Evolutionary conservation across 2,888 invertebrate species (phyloP).

Genomic region (Dryobota labecula): DNA sequence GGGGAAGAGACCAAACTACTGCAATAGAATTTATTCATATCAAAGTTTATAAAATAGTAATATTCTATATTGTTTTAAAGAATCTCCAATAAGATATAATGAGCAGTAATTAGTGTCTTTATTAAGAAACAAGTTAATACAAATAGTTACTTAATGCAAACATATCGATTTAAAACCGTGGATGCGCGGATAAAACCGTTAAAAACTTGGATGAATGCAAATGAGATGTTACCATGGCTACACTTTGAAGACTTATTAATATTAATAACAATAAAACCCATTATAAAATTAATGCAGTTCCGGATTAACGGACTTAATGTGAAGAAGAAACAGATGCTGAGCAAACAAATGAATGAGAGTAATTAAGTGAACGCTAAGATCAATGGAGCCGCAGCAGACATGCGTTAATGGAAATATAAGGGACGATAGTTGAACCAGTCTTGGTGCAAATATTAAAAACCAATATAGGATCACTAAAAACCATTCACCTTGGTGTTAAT

Average conservation of each 20-base stretch:
- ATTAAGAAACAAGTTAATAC: neutral
- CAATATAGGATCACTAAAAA: constrained; percentile 15
- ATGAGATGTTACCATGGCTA: neutral
- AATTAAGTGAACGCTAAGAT: constrained; percentile 73
- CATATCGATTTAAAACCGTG: no score
- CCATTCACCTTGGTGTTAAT: constrained; percentile 41
- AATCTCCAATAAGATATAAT: neutral
- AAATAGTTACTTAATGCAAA: neutral
- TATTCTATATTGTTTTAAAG: neutral
- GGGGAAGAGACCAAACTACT: neutral
- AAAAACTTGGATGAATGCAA: no score
- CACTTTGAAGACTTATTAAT: neutral
- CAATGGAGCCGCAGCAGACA: constrained; percentile 67
- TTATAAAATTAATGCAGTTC: constrained; percentile 22
- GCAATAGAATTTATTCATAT: neutral
- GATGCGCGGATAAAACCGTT: no score
- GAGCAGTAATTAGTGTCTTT: neutral
- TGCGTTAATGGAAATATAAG: constrained; percentile 49
- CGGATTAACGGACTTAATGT: constrained; percentile 39
- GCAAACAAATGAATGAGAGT: constrained; percentile 71
- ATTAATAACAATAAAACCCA: constrained; percentile 1
- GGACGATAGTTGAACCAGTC: constrained; percentile 19
- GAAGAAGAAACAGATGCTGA: constrained; percentile 74
- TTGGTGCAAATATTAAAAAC: constrained; percentile 14
- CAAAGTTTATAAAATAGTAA: neutral